A percentile compares a stretch with the other conserved stretches of the same genome.
These are phyloP conservation scores for Dasyprocta punctata DNA, from an alignment of 2,113 vertebrate species.

Conservation along the genomic window DNA sequence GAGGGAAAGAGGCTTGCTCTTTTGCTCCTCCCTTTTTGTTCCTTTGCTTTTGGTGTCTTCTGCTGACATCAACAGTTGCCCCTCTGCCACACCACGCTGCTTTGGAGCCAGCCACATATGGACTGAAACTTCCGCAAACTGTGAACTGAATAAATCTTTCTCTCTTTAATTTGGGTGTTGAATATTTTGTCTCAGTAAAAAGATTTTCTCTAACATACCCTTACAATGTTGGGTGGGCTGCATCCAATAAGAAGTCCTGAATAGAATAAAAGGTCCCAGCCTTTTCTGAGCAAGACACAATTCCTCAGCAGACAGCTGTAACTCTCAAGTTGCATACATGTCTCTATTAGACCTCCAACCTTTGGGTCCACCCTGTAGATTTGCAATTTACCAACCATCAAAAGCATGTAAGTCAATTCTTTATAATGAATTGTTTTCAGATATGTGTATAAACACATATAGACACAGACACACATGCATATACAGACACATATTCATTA, in stretches of 20 bases:
- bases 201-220: too few relatives aligned
- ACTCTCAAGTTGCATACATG: background rate
- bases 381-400: background rate
- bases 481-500: background rate
- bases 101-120: too few relatives aligned
- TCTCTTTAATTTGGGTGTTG: too few relatives aligned
- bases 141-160: too few relatives aligned
- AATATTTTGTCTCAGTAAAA: too few relatives aligned
- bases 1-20: too few relatives aligned
- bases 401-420: background rate
- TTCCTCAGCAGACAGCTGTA: background rate
- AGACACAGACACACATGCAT: background rate
- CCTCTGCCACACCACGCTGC: too few relatives aligned
- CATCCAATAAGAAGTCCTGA: background rate
- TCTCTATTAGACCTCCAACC: fast-evolving
- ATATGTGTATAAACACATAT: background rate
- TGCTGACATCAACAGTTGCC: too few relatives aligned
- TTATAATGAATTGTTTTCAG: background rate
- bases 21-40: too few relatives aligned
- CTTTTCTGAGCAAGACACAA: background rate
- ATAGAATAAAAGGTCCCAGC: background rate
- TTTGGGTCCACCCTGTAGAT: background rate
- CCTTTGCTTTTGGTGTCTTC: too few relatives aligned
- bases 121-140: too few relatives aligned
- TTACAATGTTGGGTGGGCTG: too few relatives aligned